Base-by-base conservation (phyloP, 2,888 invertebrate genomes). In the Adelognathus sp. region DNA sequence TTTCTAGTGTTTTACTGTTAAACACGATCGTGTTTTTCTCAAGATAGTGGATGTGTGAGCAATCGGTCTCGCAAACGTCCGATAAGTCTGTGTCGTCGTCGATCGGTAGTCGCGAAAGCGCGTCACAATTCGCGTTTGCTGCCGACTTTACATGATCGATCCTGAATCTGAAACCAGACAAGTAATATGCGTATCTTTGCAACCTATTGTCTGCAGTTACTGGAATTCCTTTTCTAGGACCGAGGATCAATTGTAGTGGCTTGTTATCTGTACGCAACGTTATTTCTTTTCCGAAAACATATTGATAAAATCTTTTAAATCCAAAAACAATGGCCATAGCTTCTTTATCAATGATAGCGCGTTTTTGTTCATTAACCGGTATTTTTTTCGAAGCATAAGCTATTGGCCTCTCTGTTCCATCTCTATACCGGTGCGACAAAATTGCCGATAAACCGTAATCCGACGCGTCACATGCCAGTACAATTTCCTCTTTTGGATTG, bases 401-500 rank as follows among this genome's bases (percentile, higher is more conserved):
- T 58, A 36, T 31, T 16, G 18, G 16, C 29, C 33, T 58, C 58
- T 36, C 36, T 29, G 58, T 18, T 24, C 36, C 52, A 7, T 52
- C 58, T 58, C 29, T 80, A 82, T 21, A 73, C 29, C 18, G 79
- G 79, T 1, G 7, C 46, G 46, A 46, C 18, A 21, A 46, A 46
- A 18, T 46, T n/a, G 87, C 79, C 0, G 85, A 87, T 21, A 88
- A 39, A 6, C 86, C 87, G 56, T 86, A 80, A 11, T 84, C 82
- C 11, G 87, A 88, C 0, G 90, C 90, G 82, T 92, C 90, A 29
- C 88, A 86, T 11, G 64, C 64, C 50, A 64, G 11, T 18, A 64
- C 76, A 16, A 82, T 61, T 18, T 50, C 52, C 6, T 63, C 41
- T 1, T 11, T 44, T 16, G 78, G 82, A 16, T 80, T 67, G 52